Conservation (phyloP, 2,113 vertebrate genomes). For the Pantherophis guttatus region DNA sequence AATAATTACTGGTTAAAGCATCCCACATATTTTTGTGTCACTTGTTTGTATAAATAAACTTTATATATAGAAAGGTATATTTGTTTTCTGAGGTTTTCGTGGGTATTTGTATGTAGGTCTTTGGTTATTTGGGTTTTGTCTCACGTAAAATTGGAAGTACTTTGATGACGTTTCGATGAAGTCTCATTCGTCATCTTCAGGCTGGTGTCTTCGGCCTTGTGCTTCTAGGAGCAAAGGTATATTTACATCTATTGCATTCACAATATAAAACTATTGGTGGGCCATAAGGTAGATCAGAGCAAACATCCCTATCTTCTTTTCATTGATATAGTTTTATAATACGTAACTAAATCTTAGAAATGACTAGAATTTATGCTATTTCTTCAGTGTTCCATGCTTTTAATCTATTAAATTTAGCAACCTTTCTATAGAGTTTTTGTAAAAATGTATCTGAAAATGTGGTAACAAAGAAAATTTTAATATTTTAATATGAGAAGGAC, state of each 20-base stretch:
- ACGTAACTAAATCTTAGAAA: background rate
- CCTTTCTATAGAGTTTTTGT: conserved; percentile 20
- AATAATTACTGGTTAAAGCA: background rate
- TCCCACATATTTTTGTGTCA: background rate
- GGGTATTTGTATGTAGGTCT: no score
- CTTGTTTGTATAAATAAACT: background rate
- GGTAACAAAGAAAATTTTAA: conserved; percentile 1
- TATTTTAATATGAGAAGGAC: conserved; percentile 32
- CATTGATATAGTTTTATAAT: background rate
- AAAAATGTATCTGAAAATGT: background rate
- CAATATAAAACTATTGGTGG: background rate
- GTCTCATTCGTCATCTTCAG: no score
- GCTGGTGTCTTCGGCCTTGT: no score
- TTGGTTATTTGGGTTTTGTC: no score
- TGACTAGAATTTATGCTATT: background rate
- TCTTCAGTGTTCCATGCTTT: background rate
- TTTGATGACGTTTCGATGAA: no score
- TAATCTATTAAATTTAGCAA: background rate
- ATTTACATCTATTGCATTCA: background rate
- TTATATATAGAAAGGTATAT: background rate
- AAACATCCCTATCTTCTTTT: background rate
- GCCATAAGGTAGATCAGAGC: background rate
- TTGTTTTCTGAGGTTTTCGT: background rate
- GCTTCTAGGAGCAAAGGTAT: background rate
- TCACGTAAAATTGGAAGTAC: no score